These are phyloP conservation scores for Sprattus sprattus DNA, from an alignment of 2,113 vertebrate species.

Conservation along the genomic window DNA sequence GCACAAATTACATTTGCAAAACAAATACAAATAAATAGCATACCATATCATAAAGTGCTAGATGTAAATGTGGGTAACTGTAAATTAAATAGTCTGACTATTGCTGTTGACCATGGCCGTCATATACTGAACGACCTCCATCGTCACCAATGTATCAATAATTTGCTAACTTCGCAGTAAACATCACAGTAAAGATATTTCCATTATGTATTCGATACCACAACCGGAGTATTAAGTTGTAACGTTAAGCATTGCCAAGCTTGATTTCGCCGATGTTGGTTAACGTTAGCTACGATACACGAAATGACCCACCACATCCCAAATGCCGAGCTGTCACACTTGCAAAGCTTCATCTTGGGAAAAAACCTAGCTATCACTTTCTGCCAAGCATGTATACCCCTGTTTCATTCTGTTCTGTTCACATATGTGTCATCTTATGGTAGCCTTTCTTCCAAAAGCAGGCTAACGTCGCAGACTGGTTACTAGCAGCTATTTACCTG, in stretches of 20 bases:
- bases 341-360: neutral
- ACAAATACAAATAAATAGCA: too few relatives aligned
- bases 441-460: neutral
- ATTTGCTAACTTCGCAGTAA: neutral
- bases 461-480: neutral
- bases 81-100: neutral
- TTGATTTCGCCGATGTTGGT: neutral
- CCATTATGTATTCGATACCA: neutral
- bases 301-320: neutral
- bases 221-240: neutral
- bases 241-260: neutral
- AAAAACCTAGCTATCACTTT: neutral
- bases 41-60: too few relatives aligned
- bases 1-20: too few relatives aligned
- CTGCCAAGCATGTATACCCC: neutral
- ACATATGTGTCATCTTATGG: neutral
- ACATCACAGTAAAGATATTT: neutral
- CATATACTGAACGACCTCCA: neutral
- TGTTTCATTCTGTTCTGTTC: neutral
- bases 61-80: neutral
- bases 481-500: neutral
- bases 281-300: neutral
- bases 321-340: conserved; percentile 8
- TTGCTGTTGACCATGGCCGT: neutral
- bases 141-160: neutral